Conservation (phyloP, 2,888 invertebrate species). For the Pardosa pseudoannulata region DNA sequence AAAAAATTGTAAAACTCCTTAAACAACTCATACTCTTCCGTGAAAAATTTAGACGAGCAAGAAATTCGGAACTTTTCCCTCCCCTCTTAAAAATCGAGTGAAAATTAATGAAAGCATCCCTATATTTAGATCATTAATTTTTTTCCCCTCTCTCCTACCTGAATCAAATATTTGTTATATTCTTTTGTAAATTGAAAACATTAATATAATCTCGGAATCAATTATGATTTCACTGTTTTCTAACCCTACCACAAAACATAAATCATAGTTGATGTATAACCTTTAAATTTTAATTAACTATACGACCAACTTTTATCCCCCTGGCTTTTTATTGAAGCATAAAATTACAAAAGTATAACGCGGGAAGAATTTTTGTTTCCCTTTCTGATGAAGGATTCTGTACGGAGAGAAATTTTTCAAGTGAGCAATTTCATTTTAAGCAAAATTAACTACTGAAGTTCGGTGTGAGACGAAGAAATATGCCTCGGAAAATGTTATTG, state of each 20-base stretch:
- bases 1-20: too few relatives aligned
- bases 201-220: neutral
- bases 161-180: conserved; percentile 2
- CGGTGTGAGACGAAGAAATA: neutral
- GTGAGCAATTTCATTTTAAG: neutral
- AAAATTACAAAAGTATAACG: neutral
- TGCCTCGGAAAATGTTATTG: conserved; percentile 17
- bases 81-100: neutral
- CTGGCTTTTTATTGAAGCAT: neutral
- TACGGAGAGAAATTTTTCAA: neutral
- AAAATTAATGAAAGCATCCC: neutral
- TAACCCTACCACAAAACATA: neutral
- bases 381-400: neutral
- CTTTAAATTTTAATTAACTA: conserved; percentile 8
- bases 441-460: neutral
- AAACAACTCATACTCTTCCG: neutral
- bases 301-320: neutral
- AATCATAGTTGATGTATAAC: neutral
- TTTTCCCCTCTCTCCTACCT: neutral
- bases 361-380: neutral
- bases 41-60: neutral
- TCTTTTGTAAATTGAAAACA: neutral
- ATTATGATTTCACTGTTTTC: neutral
- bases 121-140: neutral
- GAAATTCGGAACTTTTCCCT: neutral